A percentile compares a stretch with the other conserved stretches of the same genome.
phyloP scores from a whole-genome alignment of 2,797 vertebrate genomes.

The Cheirogaleus major region DNA sequence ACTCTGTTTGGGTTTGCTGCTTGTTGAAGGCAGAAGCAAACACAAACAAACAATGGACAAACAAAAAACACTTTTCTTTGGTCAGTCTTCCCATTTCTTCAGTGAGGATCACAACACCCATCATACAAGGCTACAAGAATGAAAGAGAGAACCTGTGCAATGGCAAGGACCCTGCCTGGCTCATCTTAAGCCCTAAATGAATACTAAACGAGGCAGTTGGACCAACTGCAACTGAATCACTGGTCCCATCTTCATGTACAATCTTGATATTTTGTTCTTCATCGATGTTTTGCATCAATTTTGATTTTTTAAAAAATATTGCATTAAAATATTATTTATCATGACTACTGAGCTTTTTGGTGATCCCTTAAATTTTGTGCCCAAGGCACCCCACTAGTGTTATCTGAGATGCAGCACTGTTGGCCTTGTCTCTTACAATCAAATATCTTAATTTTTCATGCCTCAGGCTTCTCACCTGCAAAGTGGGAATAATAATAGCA shows the following conservation, averaged over 20 bases:
- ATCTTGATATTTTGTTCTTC: not conserved
- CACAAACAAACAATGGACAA: not conserved
- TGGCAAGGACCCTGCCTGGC: not conserved
- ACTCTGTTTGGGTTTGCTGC: not conserved
- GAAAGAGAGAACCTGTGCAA: not conserved
- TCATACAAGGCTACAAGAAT: not conserved
- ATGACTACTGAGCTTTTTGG: not conserved
- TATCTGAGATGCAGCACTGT: too few species aligned
- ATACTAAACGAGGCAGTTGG: not conserved
- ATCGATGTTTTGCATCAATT: not conserved
- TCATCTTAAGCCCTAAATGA: too few species aligned
- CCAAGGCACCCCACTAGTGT: not conserved
- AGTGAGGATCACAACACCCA: not conserved
- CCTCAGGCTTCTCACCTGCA: not conserved
- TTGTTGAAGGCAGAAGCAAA: slow-evolving; percentile 1
- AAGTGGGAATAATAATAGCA: not conserved
- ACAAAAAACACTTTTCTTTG: not conserved
- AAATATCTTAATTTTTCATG: not conserved
- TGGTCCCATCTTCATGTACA: not conserved
- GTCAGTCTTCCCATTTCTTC: not conserved
- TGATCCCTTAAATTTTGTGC: not conserved
- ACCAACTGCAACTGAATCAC: too few species aligned
- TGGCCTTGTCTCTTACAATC: not conserved
- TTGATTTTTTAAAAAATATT: not conserved
- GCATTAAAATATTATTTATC: not conserved